Percentiles rank a stretch among this genome's conserved stretches.
Evolutionary conservation across 2,888 invertebrate species (phyloP).

Genomic region (Aplocera efformata): DNA sequence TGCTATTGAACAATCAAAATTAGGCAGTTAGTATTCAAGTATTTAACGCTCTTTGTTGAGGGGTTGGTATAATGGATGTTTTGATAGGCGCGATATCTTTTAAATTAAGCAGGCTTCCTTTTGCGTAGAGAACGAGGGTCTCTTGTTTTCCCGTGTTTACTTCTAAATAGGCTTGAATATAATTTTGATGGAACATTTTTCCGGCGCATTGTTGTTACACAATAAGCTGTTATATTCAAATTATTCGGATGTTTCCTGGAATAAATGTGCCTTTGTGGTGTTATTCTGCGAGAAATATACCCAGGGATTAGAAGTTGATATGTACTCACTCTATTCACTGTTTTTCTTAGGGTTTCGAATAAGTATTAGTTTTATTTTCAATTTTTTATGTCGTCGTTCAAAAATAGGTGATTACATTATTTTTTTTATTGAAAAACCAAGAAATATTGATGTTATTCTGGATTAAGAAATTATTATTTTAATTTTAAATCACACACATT

Average conservation of each 20-base stretch:
- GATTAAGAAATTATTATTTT: too few relatives aligned
- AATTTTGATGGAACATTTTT: constrained; percentile 17
- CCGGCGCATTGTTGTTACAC: constrained; percentile 14
- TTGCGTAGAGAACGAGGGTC: constrained; percentile 22
- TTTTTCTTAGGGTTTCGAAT: too few relatives aligned
- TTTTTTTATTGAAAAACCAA: too few relatives aligned
- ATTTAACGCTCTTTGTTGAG: constrained; percentile 40
- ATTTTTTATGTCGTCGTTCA: too few relatives aligned
- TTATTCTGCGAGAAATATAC: too few relatives aligned
- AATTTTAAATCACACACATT: too few relatives aligned
- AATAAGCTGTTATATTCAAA: constrained; percentile 9
- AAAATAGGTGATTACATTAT: too few relatives aligned
- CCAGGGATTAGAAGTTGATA: too few relatives aligned
- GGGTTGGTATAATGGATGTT: constrained; percentile 36
- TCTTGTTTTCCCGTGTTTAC: constrained; percentile 15
- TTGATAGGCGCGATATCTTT: constrained; percentile 32
- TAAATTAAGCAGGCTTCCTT: constrained; percentile 32
- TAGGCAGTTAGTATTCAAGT: constrained; percentile 73
- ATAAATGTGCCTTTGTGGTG: not conserved
- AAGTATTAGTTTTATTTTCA: too few relatives aligned
- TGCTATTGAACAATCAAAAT: constrained; percentile 72
- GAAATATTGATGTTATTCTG: too few relatives aligned
- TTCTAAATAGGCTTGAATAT: constrained; percentile 13
- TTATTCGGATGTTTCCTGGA: constrained; percentile 3
- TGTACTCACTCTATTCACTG: too few relatives aligned